Evolutionary conservation across 2,797 vertebrate species (phyloP), one percentile per base, ranked within the genome.

Genomic region (Sandelia bainsii): DNA sequence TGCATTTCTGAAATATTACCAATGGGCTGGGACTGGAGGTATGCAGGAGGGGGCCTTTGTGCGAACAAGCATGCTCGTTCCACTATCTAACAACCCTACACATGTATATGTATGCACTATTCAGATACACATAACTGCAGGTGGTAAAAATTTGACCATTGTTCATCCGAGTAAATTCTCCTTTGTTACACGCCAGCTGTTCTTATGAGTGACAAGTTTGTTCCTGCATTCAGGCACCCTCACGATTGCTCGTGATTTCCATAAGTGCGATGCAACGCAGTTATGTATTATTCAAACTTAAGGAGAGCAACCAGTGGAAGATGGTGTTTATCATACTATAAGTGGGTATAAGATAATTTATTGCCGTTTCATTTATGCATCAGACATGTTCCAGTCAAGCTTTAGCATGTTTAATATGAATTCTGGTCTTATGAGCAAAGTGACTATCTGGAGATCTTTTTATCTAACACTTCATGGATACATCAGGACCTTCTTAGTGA

Each of bases 1-100:
- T 39, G 63, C 88, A 91, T 91, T 90, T 91, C 84, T 93, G 89
- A 92, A 87, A 91, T 91, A 89, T 90, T 69, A 70, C 77, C 87
- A 77, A 53, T n/a, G 74, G 85, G 83, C 84, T 76, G 86, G 83
- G 89, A 92, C 80, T 83, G 77, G 81, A 88, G 86, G 82, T 88
- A 89, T 91, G 88, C 85, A 86, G 81, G 77, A 83, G 84, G 72
- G 65, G 63, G 87, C 84, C 80, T 81, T 85, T 84, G 85, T 82
- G 77, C 60, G 73, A 82, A 77, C 76, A 73, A 84, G 78, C 81
- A 72, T 54, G 63, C 69, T 81, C 81, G 52, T 84, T 84, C 85
- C 78, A 64, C 67, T 68, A 71, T 64, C 73, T 69, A 85, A 74
- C 73, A 74, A 70, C 80, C 74, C 63, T n/a, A 68, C 84, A 75